Evolutionary conservation across 2,888 invertebrate species (phyloP).

Genomic region (Spodoptera littoralis): DNA sequence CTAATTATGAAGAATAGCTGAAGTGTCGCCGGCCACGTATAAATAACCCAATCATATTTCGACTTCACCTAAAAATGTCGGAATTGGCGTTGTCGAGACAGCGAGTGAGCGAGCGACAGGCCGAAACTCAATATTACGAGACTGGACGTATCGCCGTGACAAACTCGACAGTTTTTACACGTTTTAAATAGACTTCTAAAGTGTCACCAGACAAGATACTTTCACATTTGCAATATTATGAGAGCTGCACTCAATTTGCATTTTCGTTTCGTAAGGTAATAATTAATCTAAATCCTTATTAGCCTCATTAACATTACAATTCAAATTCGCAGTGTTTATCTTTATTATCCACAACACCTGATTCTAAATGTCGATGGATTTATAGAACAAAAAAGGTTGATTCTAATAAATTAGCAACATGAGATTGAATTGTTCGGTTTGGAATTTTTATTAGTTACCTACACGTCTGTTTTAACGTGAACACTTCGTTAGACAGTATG

Average conservation of each 20-base stretch:
- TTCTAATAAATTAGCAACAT: conserved; percentile 24
- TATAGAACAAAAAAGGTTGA: conserved; percentile 14
- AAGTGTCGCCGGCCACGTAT: conserved; percentile 52
- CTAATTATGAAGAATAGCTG: conserved; percentile 62
- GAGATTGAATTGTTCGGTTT: conserved; percentile 20
- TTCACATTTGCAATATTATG: conserved; percentile 18
- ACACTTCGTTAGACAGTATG: conserved; percentile 45
- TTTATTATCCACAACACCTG: conserved; percentile 10
- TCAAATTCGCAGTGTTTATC: conserved; percentile 15
- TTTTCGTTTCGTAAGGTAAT: conserved; percentile 5
- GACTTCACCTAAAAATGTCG: conserved; percentile 73
- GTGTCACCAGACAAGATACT: conserved; percentile 27
- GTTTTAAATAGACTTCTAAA: conserved; percentile 31
- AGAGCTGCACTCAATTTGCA: conserved; percentile 6
- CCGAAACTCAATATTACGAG: conserved; percentile 55
- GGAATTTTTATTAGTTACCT: conserved; percentile 34
- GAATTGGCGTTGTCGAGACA: conserved; percentile 57
- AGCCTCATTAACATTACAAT: conserved; percentile 22
- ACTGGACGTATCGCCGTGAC: conserved; percentile 32
- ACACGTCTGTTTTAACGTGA: conserved; percentile 10
- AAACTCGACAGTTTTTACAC: conserved; percentile 30
- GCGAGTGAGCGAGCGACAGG: conserved; percentile 50
- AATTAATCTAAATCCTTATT: conserved; percentile 24
- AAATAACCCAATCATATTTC: conserved; percentile 67
- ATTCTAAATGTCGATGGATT: conserved; percentile 24